These are phyloP conservation scores for Tuta absoluta DNA, from an alignment of 2,888 invertebrate genomes.

Conservation along the genomic window DNA sequence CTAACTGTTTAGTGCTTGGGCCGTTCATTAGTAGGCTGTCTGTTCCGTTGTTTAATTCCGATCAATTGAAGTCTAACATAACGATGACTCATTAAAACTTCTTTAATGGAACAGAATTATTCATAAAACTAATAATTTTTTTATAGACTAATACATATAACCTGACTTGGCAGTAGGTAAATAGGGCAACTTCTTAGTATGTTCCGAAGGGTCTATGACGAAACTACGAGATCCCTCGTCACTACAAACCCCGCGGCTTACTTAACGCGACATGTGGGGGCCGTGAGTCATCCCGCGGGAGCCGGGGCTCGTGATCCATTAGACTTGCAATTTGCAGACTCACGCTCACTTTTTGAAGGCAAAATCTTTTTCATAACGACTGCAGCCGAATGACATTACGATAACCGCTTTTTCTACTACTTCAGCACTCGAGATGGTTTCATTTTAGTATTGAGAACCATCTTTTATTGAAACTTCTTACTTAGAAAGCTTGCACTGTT, in stretches of 20 bases:
- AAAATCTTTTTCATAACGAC: slow-evolving; percentile 40
- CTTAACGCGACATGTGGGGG: slow-evolving; percentile 64
- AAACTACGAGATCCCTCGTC: slow-evolving; percentile 53
- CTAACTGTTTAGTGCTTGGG: slow-evolving; percentile 42
- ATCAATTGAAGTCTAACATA: slow-evolving; percentile 47
- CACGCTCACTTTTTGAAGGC: slow-evolving; percentile 68
- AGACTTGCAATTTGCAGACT: slow-evolving; percentile 67
- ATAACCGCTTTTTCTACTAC: slow-evolving; percentile 30
- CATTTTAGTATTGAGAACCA: background rate
- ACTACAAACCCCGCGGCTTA: slow-evolving; percentile 55
- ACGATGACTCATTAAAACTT: slow-evolving; percentile 7
- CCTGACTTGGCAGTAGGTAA: slow-evolving; percentile 9
- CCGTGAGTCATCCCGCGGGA: slow-evolving; percentile 64
- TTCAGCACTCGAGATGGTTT: background rate
- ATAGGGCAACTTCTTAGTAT: slow-evolving; percentile 23
- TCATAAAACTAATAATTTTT: background rate
- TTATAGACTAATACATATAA: background rate
- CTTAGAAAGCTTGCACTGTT: background rate
- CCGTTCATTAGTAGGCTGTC: slow-evolving; percentile 46
- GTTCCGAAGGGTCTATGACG: slow-evolving; percentile 29
- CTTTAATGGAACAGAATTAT: background rate
- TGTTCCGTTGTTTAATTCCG: slow-evolving; percentile 55
- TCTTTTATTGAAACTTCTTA: background rate
- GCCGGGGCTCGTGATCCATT: slow-evolving; percentile 59
- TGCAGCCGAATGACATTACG: slow-evolving; percentile 43